These are phyloP conservation scores for Macrostomum cliftonense DNA, from an alignment of 2,888 invertebrate species.

Conservation along the genomic window DNA sequence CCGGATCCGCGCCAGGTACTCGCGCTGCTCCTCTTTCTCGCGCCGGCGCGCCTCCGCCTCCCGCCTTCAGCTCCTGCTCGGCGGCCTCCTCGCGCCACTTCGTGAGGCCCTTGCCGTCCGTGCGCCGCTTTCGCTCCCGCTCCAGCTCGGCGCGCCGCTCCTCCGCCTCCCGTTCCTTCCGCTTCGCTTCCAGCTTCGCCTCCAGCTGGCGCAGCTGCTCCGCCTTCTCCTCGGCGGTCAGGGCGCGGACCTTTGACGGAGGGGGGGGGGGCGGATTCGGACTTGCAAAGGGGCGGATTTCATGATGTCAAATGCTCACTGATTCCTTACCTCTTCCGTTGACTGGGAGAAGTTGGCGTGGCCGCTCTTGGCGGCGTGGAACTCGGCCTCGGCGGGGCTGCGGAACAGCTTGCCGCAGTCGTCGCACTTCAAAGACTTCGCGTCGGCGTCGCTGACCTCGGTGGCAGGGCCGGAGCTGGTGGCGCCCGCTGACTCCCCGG, in stretches of 20 bases:
- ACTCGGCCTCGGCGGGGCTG: slow-evolving; percentile 61
- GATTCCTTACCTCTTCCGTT: slow-evolving; percentile 72
- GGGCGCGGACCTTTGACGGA: background rate
- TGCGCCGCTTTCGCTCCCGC: slow-evolving; percentile 46
- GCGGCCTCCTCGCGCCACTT: background rate
- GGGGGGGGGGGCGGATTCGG: background rate
- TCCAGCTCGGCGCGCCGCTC: slow-evolving; percentile 59
- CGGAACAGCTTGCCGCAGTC: slow-evolving; percentile 54
- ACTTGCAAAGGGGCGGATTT: too few relatives aligned
- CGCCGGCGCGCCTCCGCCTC: too few relatives aligned
- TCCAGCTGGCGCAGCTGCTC: slow-evolving; percentile 39
- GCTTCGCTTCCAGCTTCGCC: slow-evolving; percentile 34
- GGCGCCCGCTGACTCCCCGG: background rate
- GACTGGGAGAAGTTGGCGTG: slow-evolving; percentile 81
- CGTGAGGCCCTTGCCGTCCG: slow-evolving; percentile 3
- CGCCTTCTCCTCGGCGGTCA: slow-evolving; percentile 50
- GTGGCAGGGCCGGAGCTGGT: background rate
- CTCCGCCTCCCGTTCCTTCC: slow-evolving; percentile 58
- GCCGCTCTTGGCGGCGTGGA: slow-evolving; percentile 75
- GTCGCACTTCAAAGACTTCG: background rate
- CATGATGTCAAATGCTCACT: slow-evolving; percentile 51
- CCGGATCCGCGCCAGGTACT: too few relatives aligned
- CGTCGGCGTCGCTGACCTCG: background rate
- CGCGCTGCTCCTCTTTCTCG: too few relatives aligned
- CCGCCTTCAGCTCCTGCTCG: too few relatives aligned